Evolutionary conservation across 2,888 invertebrate genomes (phyloP).

Genomic region (Leptinotarsa rubiginosa): DNA sequence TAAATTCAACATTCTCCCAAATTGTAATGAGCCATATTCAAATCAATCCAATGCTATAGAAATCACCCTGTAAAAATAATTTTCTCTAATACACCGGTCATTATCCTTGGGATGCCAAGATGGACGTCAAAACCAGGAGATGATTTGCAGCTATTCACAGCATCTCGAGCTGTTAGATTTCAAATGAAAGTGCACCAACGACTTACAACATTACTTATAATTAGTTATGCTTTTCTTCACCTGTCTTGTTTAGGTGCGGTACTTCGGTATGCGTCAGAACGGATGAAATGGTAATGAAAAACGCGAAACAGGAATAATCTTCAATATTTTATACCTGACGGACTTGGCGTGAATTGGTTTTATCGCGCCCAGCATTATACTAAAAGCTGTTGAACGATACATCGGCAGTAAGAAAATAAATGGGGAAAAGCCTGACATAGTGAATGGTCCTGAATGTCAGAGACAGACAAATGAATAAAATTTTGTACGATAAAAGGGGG

Average conservation of each 20-base stretch:
- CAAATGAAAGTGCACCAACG: constrained; percentile 14
- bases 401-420: background rate
- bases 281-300: background rate
- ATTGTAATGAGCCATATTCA: no score
- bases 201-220: background rate
- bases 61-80: background rate
- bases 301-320: constrained; percentile 1
- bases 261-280: constrained; percentile 6
- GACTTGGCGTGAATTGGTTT: background rate
- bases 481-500: no score
- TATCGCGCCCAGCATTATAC: constrained; percentile 5
- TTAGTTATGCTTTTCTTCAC: constrained; percentile 19
- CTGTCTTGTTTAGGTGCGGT: constrained; percentile 11
- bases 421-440: no score
- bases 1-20: no score
- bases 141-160: constrained; percentile 5
- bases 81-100: background rate
- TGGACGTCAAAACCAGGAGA: background rate
- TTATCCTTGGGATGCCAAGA: constrained; percentile 2
- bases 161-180: constrained; percentile 1
- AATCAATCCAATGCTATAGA: background rate
- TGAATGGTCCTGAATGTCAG: no score
- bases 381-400: background rate
- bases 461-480: no score
- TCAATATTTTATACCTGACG: background rate